These are phyloP conservation scores for Acrossocheilus fasciatus DNA, from an alignment of 2,797 vertebrate species.

Conservation along the genomic window DNA sequence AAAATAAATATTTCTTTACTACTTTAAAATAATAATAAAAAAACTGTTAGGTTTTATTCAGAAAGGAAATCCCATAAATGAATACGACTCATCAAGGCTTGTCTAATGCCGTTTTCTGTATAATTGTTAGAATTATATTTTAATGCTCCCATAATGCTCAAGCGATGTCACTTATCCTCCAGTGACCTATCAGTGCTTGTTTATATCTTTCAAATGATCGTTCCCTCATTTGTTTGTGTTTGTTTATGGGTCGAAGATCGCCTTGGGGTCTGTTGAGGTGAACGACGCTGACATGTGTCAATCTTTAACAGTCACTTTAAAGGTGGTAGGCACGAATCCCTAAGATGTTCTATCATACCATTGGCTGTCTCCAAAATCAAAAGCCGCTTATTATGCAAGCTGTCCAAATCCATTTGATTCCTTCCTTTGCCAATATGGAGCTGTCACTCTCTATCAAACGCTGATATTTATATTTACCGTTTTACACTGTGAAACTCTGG, in stretches of 20 bases:
- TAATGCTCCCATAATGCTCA: conserved; percentile 4
- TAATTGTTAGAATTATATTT: not conserved
- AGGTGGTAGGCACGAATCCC: conserved; percentile 72
- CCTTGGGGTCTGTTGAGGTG: conserved; percentile 67
- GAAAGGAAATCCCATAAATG: not conserved
- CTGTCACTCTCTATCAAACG: conserved; percentile 80
- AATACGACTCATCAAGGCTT: not conserved
- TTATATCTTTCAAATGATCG: conserved; percentile 36
- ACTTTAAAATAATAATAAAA: not conserved
- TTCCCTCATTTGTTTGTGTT: conserved; percentile 40
- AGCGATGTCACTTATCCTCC: conserved; percentile 33
- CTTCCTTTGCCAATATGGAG: conserved; percentile 75
- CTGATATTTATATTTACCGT: conserved; percentile 76
- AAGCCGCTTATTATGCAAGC: conserved; percentile 79
- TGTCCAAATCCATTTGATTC: conserved; percentile 82
- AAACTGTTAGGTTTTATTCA: not conserved
- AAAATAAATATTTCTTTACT: not conserved
- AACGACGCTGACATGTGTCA: conserved; percentile 80
- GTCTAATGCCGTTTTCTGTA: not conserved
- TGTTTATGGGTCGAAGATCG: conserved; percentile 54
- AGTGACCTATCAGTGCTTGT: not conserved
- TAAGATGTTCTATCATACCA: conserved; percentile 74
- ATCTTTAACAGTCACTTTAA: conserved; percentile 76
- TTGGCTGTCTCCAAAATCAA: conserved; percentile 79
- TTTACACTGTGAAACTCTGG: conserved; percentile 69